Conservation (phyloP, 2,113 vertebrate genomes). For the Seriola quinqueradiata region DNA sequence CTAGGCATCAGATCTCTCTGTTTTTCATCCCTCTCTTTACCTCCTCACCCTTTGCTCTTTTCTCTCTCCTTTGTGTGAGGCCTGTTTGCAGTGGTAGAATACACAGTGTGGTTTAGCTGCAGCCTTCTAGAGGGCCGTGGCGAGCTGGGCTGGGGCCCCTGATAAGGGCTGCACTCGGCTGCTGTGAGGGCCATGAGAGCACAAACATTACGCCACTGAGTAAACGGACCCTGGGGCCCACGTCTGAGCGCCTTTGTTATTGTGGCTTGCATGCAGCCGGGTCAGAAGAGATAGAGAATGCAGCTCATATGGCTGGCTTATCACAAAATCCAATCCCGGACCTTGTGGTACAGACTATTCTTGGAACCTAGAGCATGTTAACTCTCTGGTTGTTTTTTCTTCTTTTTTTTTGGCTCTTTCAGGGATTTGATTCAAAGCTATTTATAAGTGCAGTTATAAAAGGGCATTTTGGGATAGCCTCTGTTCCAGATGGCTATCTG, state of each 20-base stretch:
- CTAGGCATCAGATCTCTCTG: constrained; percentile 64
- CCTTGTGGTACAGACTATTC: constrained; percentile 63
- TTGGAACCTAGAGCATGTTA: constrained; percentile 54
- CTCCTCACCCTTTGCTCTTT: constrained; percentile 59
- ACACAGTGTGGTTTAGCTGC: constrained; percentile 54
- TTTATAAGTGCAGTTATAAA: constrained; percentile 62
- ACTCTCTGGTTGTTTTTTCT: constrained; percentile 44
- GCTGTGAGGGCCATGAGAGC: constrained; percentile 78
- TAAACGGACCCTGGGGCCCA: constrained; percentile 81
- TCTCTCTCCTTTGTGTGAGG: constrained; percentile 61
- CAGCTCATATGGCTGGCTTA: constrained; percentile 78
- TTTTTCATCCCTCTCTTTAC: constrained; percentile 64
- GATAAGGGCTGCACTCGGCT: constrained; percentile 77
- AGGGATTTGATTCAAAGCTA: constrained; percentile 57
- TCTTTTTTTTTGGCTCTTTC: constrained; percentile 15
- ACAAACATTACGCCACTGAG: constrained; percentile 87
- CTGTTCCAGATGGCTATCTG: constrained; percentile 51
- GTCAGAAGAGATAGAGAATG: constrained; percentile 73
- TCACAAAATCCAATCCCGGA: constrained; percentile 73
- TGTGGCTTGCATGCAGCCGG: constrained; percentile 68
- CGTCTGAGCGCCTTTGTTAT: constrained; percentile 81
- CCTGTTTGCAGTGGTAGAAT: constrained; percentile 75
- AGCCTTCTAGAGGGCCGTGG: constrained; percentile 52
- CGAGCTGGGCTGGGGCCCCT: constrained; percentile 49
- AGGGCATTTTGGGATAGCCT: constrained; percentile 58